Evolutionary conservation across 2,888 invertebrate genomes (phyloP).

Genomic region (Callimorpha dominula): DNA sequence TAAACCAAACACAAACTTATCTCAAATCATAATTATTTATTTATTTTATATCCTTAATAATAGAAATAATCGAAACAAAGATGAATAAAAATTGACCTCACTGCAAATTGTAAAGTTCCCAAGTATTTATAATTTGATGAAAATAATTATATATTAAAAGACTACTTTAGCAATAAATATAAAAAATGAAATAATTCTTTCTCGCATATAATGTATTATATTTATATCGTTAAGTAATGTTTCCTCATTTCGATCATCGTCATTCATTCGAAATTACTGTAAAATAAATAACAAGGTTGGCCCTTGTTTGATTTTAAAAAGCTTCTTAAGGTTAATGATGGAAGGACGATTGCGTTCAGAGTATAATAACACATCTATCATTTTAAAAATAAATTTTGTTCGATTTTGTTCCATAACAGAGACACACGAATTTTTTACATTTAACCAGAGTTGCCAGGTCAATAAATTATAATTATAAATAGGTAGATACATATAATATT

Average conservation of each 20-base stretch:
- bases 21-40: not conserved
- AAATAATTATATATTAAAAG: constrained; percentile 20
- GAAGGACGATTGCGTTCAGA: too few relatives aligned
- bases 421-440: too few relatives aligned
- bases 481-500: too few relatives aligned
- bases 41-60: not conserved
- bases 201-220: constrained; percentile 29
- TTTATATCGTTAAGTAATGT: constrained; percentile 32
- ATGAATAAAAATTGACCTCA: constrained; percentile 47
- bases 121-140: constrained; percentile 24
- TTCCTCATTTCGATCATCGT: not conserved
- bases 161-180: constrained; percentile 24
- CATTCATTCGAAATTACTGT: too few relatives aligned
- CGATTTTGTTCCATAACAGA: too few relatives aligned
- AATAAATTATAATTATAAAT: too few relatives aligned
- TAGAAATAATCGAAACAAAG: not conserved
- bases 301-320: too few relatives aligned
- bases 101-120: constrained; percentile 28
- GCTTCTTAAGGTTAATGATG: too few relatives aligned
- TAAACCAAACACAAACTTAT: not conserved
- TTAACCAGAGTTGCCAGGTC: too few relatives aligned
- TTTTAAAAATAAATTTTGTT: too few relatives aligned
- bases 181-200: constrained; percentile 26
- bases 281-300: too few relatives aligned
- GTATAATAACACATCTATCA: too few relatives aligned